These are phyloP conservation scores for Trichacis sp. DNA, from an alignment of 2,888 invertebrate species.

Conservation along the genomic window DNA sequence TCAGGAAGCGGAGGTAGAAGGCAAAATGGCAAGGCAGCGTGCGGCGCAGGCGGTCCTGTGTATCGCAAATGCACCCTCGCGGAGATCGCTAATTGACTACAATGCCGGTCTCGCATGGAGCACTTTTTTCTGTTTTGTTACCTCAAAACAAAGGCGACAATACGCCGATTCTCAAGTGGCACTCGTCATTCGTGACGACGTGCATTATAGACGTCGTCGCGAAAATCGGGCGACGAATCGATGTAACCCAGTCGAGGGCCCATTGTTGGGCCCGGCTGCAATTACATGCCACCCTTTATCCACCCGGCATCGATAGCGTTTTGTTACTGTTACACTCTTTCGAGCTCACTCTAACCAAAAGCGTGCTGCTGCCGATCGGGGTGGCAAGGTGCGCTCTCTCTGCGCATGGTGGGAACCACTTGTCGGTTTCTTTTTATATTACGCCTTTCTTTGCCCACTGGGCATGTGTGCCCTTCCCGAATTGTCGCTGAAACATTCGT, in stretches of 20 bases:
- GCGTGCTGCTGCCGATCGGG: conserved; percentile 31
- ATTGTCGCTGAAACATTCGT: neutral
- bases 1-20: conserved; percentile 2
- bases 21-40: conserved; percentile 5
- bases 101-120: conserved; percentile 60
- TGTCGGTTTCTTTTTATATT: conserved; percentile 50
- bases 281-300: conserved; percentile 55
- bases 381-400: conserved; percentile 56
- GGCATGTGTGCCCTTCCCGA: neutral
- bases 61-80: conserved; percentile 19
- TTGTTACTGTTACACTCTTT: conserved; percentile 63
- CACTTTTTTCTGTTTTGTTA: conserved; percentile 68
- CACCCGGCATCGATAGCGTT: conserved; percentile 59
- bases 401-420: conserved; percentile 66
- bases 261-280: conserved; percentile 58
- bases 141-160: conserved; percentile 67
- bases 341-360: conserved; percentile 26
- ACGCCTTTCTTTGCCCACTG: conserved; percentile 18
- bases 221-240: conserved; percentile 56
- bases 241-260: conserved; percentile 64
- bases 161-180: conserved; percentile 51
- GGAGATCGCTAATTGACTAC: conserved; percentile 63
- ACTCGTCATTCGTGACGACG: conserved; percentile 41
- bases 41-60: neutral
- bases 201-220: conserved; percentile 40